phyloP scores from a whole-genome alignment of 1,140 invertebrate species.

The Caenorhabditis inopinata region DNA sequence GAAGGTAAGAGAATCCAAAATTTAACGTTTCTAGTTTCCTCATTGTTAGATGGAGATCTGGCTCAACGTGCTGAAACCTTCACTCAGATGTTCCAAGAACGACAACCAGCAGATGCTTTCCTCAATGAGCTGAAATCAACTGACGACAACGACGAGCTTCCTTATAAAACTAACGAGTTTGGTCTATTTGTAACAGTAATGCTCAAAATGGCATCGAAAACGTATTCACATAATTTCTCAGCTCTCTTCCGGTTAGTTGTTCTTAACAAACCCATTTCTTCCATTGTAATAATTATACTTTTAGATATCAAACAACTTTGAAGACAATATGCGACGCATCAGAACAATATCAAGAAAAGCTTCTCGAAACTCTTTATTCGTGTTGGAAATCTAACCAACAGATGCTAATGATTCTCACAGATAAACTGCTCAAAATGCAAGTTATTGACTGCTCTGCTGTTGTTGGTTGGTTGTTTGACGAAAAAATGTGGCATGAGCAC shows the following conservation, averaged over 20 bases:
- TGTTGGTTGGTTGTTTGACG: constrained; percentile 97
- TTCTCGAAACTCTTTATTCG: constrained; percentile 87
- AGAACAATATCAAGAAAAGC: constrained; percentile 91
- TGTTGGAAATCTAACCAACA: constrained; percentile 87
- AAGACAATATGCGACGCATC: constrained; percentile 73
- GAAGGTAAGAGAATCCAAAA: constrained; percentile 58
- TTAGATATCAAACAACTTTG: constrained; percentile 83
- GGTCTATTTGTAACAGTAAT: constrained; percentile 71
- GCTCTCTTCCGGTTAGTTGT: constrained; percentile 82
- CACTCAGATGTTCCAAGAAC: constrained; percentile 80
- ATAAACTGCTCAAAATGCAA: constrained; percentile 95
- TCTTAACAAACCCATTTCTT: no score
- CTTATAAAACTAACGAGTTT: constrained; percentile 6
- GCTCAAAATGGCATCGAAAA: constrained; percentile 88
- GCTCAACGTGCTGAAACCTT: constrained; percentile 81
- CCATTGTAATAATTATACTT: constrained; percentile 44
- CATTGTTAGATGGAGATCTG: constrained; percentile 79
- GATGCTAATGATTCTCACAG: constrained; percentile 91
- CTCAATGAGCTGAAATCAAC: constrained; percentile 76
- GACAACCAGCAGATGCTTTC: constrained; percentile 85
- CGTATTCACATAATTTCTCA: constrained; percentile 95
- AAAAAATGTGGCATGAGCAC: constrained; percentile 89
- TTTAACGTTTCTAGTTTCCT: constrained; percentile 65
- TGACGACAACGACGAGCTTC: constrained; percentile 3
- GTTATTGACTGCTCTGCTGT: constrained; percentile 93